phyloP scores from a whole-genome alignment of 1,140 invertebrate species.

The Atta texana region DNA sequence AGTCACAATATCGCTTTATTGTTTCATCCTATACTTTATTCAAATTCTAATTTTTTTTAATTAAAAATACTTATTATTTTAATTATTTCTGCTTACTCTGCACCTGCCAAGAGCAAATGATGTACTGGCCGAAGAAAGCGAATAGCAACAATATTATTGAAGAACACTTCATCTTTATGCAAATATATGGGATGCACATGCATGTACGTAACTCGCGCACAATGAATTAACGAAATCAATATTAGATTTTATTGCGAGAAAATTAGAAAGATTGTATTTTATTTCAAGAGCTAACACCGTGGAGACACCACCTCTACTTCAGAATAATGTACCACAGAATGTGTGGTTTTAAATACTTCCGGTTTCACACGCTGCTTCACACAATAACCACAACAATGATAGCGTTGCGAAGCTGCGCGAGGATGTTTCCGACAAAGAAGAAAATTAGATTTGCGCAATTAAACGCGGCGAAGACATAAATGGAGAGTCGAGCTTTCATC shows the following conservation, averaged over 20 bases:
- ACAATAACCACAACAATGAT: not conserved
- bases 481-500: conserved; percentile 3
- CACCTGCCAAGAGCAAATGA: not conserved
- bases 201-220: not conserved
- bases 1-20: no score
- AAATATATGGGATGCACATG: not conserved
- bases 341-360: not conserved
- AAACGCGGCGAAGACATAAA: conserved; percentile 42
- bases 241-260: not conserved
- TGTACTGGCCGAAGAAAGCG: conserved; percentile 38
- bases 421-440: not conserved
- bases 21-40: no score
- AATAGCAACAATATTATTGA: conserved; percentile 37
- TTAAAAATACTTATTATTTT: not conserved
- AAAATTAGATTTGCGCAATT: conserved; percentile 24
- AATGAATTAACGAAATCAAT: no score
- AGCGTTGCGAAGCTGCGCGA: not conserved
- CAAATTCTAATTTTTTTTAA: not conserved
- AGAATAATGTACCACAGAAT: not conserved
- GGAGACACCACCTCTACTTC: not conserved
- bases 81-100: conserved; percentile 57
- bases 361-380: not conserved
- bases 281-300: not conserved
- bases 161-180: conserved; percentile 58
- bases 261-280: conserved; percentile 3